phyloP scores from a whole-genome alignment of 2,797 vertebrate genomes.

The Anisognathus igniventris region DNA sequence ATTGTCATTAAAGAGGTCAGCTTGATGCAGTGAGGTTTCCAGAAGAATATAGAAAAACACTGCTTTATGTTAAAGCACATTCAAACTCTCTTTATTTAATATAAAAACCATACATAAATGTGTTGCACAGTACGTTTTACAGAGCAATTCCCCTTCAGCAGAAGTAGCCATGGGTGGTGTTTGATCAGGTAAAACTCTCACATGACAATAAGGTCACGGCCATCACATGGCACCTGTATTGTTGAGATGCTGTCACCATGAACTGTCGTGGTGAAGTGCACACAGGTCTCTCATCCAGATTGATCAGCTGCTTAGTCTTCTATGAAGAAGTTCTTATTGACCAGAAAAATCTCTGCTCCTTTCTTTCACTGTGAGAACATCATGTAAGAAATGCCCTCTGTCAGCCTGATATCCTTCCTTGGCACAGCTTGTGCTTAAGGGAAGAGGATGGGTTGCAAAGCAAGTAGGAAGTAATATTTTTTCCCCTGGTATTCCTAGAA shows the following conservation, averaged over 20 bases:
- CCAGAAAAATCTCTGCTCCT: not conserved
- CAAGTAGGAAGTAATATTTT: not conserved
- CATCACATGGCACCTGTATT: not conserved
- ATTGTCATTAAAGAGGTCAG: not conserved
- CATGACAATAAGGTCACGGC: not conserved
- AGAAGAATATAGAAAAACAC: not conserved
- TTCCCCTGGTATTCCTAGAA: not conserved
- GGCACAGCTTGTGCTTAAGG: not conserved
- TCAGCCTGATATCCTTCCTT: not conserved
- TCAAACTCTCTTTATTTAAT: not conserved
- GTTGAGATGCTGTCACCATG: not conserved
- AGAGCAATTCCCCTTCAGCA: not conserved
- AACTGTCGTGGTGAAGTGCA: not conserved
- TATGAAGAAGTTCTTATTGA: not conserved
- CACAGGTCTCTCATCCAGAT: not conserved
- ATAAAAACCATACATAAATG: not conserved
- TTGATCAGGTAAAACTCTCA: not conserved
- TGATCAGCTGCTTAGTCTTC: not conserved
- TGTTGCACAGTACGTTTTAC: not conserved
- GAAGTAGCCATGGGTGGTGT: not conserved
- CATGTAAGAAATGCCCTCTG: not conserved
- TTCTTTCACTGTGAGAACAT: not conserved
- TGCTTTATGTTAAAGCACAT: not conserved
- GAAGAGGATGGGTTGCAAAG: not conserved
- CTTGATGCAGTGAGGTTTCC: not conserved